A percentile compares a stretch with the other conserved stretches of the same genome.
Conservation (phyloP, 2,797 vertebrate genomes). For the Catostomus latipinnis region DNA sequence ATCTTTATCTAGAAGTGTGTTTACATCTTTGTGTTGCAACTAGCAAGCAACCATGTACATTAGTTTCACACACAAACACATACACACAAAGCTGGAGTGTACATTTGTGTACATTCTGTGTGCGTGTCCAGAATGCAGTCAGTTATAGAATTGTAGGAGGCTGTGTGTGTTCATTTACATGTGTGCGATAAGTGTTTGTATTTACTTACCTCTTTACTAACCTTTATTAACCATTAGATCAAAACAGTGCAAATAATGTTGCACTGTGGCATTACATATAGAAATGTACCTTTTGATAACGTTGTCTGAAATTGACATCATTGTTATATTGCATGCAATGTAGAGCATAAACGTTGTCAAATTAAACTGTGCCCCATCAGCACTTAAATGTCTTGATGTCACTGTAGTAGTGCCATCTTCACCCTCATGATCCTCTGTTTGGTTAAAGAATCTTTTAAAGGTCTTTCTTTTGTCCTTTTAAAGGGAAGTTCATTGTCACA, state of each 20-base stretch:
- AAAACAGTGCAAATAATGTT: conserved; percentile 9
- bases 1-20: conserved; percentile 9
- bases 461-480: conserved; percentile 29
- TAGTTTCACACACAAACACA: background rate
- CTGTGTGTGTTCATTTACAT: conserved; percentile 42
- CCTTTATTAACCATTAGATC: background rate
- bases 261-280: conserved; percentile 2
- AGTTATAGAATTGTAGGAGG: background rate
- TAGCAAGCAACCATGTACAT: too few relatives aligned
- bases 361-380: conserved; percentile 4
- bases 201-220: background rate
- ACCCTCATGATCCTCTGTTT: conserved; percentile 1
- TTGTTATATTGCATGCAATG: conserved; percentile 1
- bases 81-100: background rate
- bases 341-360: conserved; percentile 13
- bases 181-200: conserved; percentile 16
- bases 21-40: too few relatives aligned
- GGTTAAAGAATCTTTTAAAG: background rate
- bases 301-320: background rate
- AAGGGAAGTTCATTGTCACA: background rate
- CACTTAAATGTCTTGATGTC: background rate
- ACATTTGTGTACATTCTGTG: background rate
- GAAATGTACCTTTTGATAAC: conserved; percentile 6
- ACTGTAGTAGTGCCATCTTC: background rate
- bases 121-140: background rate